Evolutionary conservation across 1,140 invertebrate species (phyloP).

Genomic region (Adelges cooleyi): DNA sequence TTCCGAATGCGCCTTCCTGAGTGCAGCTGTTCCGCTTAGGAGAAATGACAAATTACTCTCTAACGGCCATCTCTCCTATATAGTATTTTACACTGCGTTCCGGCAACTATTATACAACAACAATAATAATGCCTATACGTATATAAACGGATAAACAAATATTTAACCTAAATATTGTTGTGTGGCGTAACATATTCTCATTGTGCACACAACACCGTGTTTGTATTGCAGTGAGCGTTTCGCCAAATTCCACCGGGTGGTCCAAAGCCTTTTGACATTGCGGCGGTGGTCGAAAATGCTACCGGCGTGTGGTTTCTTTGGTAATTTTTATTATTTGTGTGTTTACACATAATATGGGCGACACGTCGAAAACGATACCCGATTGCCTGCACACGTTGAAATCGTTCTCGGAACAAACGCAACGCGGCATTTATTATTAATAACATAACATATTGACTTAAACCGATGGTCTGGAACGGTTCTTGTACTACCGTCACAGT

Average conservation of each 20-base stretch:
- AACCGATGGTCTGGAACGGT: too few relatives aligned
- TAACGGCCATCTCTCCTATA: neutral
- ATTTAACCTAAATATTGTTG: conserved; percentile 3
- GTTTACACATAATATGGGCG: neutral
- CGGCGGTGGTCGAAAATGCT: conserved; percentile 5
- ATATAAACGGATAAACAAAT: conserved; percentile 7
- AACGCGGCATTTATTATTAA: too few relatives aligned
- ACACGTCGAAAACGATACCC: neutral
- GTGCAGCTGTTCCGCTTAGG: neutral
- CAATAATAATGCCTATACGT: too few relatives aligned
- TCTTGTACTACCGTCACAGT: too few relatives aligned
- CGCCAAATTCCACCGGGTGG: conserved; percentile 9
- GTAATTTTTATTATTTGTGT: neutral
- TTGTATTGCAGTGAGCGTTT: neutral
- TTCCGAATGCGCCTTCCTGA: too few relatives aligned
- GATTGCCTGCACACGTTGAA: too few relatives aligned
- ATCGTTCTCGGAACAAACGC: too few relatives aligned
- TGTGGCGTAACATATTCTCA: neutral
- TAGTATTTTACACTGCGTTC: too few relatives aligned
- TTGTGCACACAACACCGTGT: neutral
- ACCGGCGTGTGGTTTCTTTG: conserved; percentile 6
- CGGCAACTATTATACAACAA: too few relatives aligned
- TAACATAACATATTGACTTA: too few relatives aligned
- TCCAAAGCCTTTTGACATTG: neutral
- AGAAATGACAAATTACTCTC: conserved; percentile 3